Conservation (phyloP, 2,113 vertebrate genomes). For the Ameiurus melas region DNA sequence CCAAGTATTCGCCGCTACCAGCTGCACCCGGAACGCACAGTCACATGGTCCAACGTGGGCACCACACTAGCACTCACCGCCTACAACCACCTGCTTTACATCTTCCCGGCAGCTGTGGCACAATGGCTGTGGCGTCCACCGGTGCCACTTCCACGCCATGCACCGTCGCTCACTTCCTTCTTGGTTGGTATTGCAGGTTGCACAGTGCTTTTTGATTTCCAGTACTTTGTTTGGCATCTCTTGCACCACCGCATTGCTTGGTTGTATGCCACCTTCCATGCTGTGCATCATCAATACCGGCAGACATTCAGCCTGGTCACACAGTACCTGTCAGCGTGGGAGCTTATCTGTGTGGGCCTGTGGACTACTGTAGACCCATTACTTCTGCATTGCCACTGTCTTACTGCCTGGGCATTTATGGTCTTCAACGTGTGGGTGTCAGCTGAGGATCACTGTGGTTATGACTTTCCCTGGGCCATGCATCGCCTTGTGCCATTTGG, state of each 20-base stretch:
- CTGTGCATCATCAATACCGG: slow-evolving; percentile 77
- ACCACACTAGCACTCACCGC: slow-evolving; percentile 69
- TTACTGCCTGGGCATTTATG: slow-evolving; percentile 79
- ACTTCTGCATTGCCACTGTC: slow-evolving; percentile 76
- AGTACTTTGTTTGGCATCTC: slow-evolving; percentile 80
- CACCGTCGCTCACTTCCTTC: slow-evolving; percentile 71
- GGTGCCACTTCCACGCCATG: slow-evolving; percentile 66
- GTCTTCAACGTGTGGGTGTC: slow-evolving; percentile 78
- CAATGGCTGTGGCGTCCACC: slow-evolving; percentile 80
- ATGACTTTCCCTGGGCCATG: slow-evolving; percentile 77
- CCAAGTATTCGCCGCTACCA: slow-evolving; percentile 71
- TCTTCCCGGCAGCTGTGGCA: slow-evolving; percentile 73
- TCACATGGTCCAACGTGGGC: slow-evolving; percentile 71
- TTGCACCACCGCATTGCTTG: slow-evolving; percentile 75
- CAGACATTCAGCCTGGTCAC: slow-evolving; percentile 78
- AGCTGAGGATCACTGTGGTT: slow-evolving; percentile 79
- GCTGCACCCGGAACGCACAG: slow-evolving; percentile 68
- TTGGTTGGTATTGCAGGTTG: slow-evolving; percentile 74
- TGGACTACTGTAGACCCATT: slow-evolving; percentile 77
- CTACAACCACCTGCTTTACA: slow-evolving; percentile 77
- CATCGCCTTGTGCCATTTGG: slow-evolving; percentile 77
- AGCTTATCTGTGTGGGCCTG: slow-evolving; percentile 76
- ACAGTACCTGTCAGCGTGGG: slow-evolving; percentile 78
- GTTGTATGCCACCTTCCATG: slow-evolving; percentile 79
- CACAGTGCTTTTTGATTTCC: slow-evolving; percentile 78